Evolutionary conservation across 2,888 invertebrate species (phyloP).

Genomic region (Drosophila paranaensis): DNA sequence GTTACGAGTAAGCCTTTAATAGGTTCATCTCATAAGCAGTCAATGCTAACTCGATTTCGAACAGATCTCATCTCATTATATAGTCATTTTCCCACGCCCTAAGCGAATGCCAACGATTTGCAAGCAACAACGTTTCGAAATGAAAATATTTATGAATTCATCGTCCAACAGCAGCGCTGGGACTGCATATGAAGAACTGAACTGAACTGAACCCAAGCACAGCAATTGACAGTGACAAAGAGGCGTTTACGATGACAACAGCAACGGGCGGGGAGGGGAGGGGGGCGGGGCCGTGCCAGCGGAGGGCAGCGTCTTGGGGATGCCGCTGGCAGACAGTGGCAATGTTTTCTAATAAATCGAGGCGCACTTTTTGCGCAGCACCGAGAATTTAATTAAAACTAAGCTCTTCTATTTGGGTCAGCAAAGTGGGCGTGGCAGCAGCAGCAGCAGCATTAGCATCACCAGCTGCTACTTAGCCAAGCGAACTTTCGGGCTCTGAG

Average conservation of each 20-base stretch:
- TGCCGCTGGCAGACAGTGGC: conserved; percentile 26
- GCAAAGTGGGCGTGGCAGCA: conserved; percentile 31
- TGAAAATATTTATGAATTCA: conserved; percentile 51
- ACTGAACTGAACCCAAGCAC: conserved; percentile 48
- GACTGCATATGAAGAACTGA: conserved; percentile 49
- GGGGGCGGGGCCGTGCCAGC: neutral
- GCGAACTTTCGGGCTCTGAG: conserved; percentile 11
- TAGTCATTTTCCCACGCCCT: conserved; percentile 46
- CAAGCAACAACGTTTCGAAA: conserved; percentile 26
- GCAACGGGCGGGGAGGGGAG: neutral
- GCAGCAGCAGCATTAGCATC: neutral
- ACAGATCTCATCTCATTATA: neutral
- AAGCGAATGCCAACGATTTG: conserved; percentile 51
- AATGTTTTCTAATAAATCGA: conserved; percentile 60
- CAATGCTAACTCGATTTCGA: neutral
- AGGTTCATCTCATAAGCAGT: neutral
- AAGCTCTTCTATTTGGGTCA: conserved; percentile 67
- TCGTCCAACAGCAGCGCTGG: too few species aligned
- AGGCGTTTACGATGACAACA: conserved; percentile 30
- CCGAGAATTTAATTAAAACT: conserved; percentile 74
- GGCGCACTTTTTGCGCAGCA: conserved; percentile 44
- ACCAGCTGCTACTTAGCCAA: conserved; percentile 11
- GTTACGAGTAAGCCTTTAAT: neutral
- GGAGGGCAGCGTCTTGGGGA: conserved; percentile 12
- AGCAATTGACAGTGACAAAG: conserved; percentile 68